Evolutionary conservation across 1,140 invertebrate genomes (phyloP).

Genomic region (Cydia pomonella): DNA sequence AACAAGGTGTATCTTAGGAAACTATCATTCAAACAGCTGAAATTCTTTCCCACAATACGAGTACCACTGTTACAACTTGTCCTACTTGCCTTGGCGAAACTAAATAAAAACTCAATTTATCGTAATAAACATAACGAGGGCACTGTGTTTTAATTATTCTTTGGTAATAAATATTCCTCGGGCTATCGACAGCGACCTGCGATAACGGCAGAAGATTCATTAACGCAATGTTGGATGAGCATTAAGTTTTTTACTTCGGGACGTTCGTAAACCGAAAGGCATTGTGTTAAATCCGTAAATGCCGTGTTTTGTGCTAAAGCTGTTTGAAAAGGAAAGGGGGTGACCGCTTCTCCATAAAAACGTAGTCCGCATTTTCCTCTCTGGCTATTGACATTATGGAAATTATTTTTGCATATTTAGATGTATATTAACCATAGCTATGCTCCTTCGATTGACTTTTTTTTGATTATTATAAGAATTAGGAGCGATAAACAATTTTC

Average conservation of each 20-base stretch:
- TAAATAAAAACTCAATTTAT: slow-evolving; percentile 18
- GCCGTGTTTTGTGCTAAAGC: background rate
- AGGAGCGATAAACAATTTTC: too few species aligned
- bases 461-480: too few species aligned
- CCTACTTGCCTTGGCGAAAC: background rate
- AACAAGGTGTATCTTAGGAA: too few species aligned
- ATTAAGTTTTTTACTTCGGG: background rate
- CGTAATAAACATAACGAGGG: slow-evolving; percentile 21
- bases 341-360: too few species aligned
- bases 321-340: too few species aligned
- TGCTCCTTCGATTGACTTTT: too few species aligned
- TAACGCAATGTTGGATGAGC: slow-evolving; percentile 9
- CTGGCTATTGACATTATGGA: too few species aligned
- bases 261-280: background rate
- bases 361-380: too few species aligned
- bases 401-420: too few species aligned
- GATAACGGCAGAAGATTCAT: slow-evolving; percentile 11
- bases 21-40: background rate
- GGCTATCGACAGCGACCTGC: slow-evolving; percentile 11
- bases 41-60: background rate
- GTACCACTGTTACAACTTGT: background rate
- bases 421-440: too few species aligned
- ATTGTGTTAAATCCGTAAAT: background rate
- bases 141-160: slow-evolving; percentile 20
- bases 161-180: slow-evolving; percentile 15